phyloP scores from a whole-genome alignment of 2,888 invertebrate genomes.

The Zelleria hepariella region DNA sequence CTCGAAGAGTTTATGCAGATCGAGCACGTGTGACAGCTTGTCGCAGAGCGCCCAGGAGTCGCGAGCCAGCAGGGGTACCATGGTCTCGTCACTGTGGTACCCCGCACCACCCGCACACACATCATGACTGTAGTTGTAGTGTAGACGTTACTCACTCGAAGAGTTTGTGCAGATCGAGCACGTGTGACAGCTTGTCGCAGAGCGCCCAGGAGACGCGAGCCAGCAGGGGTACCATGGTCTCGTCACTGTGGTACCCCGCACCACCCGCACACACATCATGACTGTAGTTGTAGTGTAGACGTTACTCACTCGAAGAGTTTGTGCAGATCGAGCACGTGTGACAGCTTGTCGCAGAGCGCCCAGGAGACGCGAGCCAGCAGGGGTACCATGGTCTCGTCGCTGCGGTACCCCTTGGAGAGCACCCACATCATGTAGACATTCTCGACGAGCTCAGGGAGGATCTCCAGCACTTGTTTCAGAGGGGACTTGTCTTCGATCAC shows the following conservation, averaged over 20 bases:
- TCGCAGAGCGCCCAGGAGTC: constrained; percentile 87
- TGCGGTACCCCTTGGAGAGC: constrained; percentile 86
- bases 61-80: constrained; percentile 86
- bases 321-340: constrained; percentile 77
- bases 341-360: constrained; percentile 84
- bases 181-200: constrained; percentile 79
- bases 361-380: constrained; percentile 87
- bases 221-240: constrained; percentile 87
- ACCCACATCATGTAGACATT: constrained; percentile 94
- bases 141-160: constrained; percentile 85
- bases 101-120: constrained; percentile 91
- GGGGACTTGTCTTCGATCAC: constrained; percentile 79
- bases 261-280: constrained; percentile 95
- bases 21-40: constrained; percentile 79
- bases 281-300: no score
- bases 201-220: constrained; percentile 88
- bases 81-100: constrained; percentile 86
- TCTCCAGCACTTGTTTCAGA: constrained; percentile 79
- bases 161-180: no score
- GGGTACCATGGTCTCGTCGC: constrained; percentile 88
- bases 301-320: constrained; percentile 84
- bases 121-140: no score
- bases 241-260: constrained; percentile 85
- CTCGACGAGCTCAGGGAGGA: constrained; percentile 84
- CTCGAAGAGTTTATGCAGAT: no score